phyloP scores from a whole-genome alignment of 1,140 invertebrate species.

The Dendroctonus ponderosae region DNA sequence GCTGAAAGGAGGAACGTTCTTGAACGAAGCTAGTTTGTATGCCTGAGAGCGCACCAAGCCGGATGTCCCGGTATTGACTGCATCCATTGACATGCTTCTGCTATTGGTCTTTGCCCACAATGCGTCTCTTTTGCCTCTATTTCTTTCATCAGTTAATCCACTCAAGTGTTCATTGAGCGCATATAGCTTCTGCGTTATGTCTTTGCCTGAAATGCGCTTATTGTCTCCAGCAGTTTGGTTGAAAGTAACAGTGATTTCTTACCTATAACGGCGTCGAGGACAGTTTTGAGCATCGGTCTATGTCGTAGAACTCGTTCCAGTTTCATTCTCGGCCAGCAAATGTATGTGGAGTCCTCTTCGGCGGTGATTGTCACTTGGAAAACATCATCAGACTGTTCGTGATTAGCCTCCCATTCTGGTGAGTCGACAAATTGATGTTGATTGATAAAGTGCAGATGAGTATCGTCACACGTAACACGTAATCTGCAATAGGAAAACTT shows the following conservation, averaged over 20 bases:
- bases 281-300: conserved; percentile 68
- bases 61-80: conserved; percentile 72
- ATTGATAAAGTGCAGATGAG: conserved; percentile 77
- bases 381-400: conserved; percentile 70
- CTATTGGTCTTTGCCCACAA: conserved; percentile 55
- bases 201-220: conserved; percentile 62
- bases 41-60: conserved; percentile 68
- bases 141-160: conserved; percentile 52
- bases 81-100: conserved; percentile 72
- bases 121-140: conserved; percentile 49
- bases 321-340: conserved; percentile 75
- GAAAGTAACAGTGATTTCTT: conserved; percentile 37
- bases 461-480: conserved; percentile 76
- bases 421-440: conserved; percentile 84
- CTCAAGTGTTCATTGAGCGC: conserved; percentile 72
- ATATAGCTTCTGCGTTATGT: conserved; percentile 83
- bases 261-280: conserved; percentile 77
- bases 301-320: conserved; percentile 70
- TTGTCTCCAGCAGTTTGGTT: neutral
- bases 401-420: conserved; percentile 80
- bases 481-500: conserved; percentile 53
- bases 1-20: conserved; percentile 21
- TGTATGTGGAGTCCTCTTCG: conserved; percentile 72
- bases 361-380: conserved; percentile 83
- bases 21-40: conserved; percentile 54